These are phyloP conservation scores for Phrynosoma platyrhinos DNA, from an alignment of 2,113 vertebrate genomes.

Conservation along the genomic window DNA sequence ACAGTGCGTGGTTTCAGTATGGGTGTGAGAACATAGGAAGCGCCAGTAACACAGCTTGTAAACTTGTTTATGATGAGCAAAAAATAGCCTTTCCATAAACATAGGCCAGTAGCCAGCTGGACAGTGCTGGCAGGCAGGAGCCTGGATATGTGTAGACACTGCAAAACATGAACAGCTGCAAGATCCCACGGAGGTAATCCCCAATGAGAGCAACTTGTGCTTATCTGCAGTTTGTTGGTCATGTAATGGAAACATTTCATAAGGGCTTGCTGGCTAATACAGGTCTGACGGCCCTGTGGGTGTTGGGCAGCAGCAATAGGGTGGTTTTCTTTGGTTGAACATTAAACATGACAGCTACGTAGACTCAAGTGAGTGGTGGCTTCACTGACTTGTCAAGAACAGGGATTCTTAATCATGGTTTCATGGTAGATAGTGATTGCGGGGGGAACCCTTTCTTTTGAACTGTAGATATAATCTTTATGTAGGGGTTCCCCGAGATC, in stretches of 20 bases:
- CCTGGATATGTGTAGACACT: not conserved
- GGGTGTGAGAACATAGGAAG: constrained; percentile 18
- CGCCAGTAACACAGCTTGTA: constrained; percentile 34
- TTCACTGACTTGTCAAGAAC: not conserved
- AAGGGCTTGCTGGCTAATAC: constrained; percentile 5
- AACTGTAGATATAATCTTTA: too few species aligned
- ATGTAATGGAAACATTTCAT: not conserved
- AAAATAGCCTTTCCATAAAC: constrained; percentile 42
- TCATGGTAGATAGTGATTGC: too few species aligned
- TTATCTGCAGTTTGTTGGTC: constrained; percentile 2
- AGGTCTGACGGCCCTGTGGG: not conserved
- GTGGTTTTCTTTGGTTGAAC: not conserved
- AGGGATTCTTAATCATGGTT: too few species aligned
- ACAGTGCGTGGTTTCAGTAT: constrained; percentile 20
- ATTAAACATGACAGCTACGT: too few species aligned
- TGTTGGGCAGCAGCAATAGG: not conserved
- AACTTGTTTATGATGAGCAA: constrained; percentile 42
- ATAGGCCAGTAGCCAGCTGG: constrained; percentile 32
- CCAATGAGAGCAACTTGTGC: not conserved
- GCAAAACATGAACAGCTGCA: constrained; percentile 28
- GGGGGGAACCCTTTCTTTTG: too few species aligned
- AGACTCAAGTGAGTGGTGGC: not conserved
- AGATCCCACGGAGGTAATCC: constrained; percentile 2
- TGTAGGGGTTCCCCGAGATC: too few species aligned
- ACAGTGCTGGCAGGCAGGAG: constrained; percentile 14